Base-by-base conservation (phyloP, 2,797 vertebrate species). In the Lepidocolaptes lacrymiger region DNA sequence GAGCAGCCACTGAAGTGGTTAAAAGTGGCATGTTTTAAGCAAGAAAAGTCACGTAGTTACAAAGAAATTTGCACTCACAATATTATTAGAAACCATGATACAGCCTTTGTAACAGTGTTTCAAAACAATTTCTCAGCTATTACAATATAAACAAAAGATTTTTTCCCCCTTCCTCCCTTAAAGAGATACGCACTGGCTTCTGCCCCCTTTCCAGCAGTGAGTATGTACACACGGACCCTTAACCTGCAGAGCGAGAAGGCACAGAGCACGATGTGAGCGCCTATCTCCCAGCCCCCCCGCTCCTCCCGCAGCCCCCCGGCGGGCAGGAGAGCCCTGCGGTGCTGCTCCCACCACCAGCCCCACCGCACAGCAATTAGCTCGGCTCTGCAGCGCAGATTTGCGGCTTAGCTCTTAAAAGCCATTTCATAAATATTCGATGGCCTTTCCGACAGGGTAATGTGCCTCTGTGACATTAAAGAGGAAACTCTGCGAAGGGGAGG, bases 401-500 rank as follows among this genome's bases (percentile, higher is more conserved):
- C 24, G 7, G 91, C 84, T 77, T 6, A 78, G 82, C 91, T 73
- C 91, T 95, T 96, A 93, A 96, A 97, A 97, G 95, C 95, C 3
- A 26, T 96, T 96, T 97, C 97, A 97, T 97, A 97, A 98, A 97
- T 97, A 98, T 97, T 98, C 96, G 91, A 98, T 97, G 96, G 97
- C 97, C 93, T 96, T 97, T 93, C 93, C 83, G 56, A 72, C 96
- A 67, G 96, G 91, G 96, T 91, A 95, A 95, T 92, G 94, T 93
- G 96, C 95, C 91, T 93, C 88, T 73, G 92, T 97, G 97, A 97
- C 96, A 97, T 97, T 96, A 96, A 96, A 97, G 97, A 97, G 97
- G 98, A 97, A 97, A 98, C 97, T 96, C 95, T 64, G 93, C 92
- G 95, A 96, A 95, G 97, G 98, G 98, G 98, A 98, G 98, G 98